Percentiles rank a stretch among this genome's conserved stretches.
Evolutionary conservation across 2,113 vertebrate species (phyloP).

Genomic region (Canis aureus): DNA sequence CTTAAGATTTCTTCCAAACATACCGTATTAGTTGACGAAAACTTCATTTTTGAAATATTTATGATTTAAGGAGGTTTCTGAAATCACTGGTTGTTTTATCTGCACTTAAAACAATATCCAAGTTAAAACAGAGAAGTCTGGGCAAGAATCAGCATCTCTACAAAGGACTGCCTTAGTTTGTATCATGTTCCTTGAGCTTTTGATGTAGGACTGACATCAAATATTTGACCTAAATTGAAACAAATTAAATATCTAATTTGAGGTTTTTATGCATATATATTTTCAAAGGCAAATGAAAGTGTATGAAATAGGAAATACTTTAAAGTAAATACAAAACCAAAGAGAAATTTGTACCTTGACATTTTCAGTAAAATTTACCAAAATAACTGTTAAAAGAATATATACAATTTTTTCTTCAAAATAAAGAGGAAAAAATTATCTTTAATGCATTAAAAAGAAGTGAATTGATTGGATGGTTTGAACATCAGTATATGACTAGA

Average conservation of each 20-base stretch:
- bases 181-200: neutral
- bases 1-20: neutral
- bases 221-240: neutral
- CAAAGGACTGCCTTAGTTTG: neutral
- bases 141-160: neutral
- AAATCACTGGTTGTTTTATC: neutral
- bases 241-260: constrained; percentile 11
- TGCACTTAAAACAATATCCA: neutral
- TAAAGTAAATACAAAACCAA: neutral
- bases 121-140: neutral
- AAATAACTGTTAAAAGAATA: neutral
- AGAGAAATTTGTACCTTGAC: neutral
- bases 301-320: neutral
- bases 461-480: neutral
- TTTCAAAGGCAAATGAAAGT: constrained; percentile 18
- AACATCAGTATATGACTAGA: neutral
- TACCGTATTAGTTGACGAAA: neutral
- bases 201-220: neutral
- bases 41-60: neutral
- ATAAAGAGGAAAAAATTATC: neutral
- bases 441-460: neutral
- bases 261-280: neutral
- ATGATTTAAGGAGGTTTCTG: neutral
- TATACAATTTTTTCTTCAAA: neutral
- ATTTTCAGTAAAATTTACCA: neutral